Evolutionary conservation across 1,140 invertebrate species (phyloP).

Genomic region (Pissodes strobi): DNA sequence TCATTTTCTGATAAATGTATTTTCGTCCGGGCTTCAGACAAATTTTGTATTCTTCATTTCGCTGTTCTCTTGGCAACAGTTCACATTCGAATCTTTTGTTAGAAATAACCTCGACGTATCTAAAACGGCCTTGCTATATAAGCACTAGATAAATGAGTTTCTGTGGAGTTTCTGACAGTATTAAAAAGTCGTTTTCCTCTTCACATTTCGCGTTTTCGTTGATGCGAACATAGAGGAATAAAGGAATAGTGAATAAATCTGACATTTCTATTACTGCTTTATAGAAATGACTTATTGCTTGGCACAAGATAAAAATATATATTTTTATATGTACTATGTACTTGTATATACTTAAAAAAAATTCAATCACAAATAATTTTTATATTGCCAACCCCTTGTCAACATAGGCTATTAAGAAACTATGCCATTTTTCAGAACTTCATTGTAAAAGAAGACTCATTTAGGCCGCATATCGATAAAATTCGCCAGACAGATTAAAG

Average conservation of each 20-base stretch:
- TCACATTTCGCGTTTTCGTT: conserved; percentile 1
- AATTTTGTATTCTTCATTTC: conserved; percentile 3
- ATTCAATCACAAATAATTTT: no score
- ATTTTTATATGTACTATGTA: no score
- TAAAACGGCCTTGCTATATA: conserved; percentile 11
- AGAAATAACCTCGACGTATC: conserved; percentile 10
- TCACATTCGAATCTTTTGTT: conserved; percentile 14
- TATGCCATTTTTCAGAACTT: no score
- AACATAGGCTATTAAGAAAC: no score
- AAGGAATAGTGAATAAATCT: conserved; percentile 1
- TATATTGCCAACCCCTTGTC: no score
- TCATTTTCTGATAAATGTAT: no score
- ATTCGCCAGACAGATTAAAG: no score
- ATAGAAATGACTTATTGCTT: background rate
- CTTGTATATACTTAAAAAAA: no score
- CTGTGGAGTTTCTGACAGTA: conserved; percentile 6
- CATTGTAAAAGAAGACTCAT: no score
- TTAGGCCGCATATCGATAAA: no score
- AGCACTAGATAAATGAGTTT: conserved; percentile 14
- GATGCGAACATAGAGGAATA: conserved; percentile 1
- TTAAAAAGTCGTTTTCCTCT: conserved; percentile 21
- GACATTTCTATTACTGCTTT: conserved; percentile 4
- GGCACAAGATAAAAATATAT: no score
- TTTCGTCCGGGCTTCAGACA: conserved; percentile 1
- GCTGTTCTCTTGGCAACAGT: background rate